These are phyloP conservation scores for Ichneumoninae sp. DNA, from an alignment of 2,888 invertebrate species.

Conservation along the genomic window DNA sequence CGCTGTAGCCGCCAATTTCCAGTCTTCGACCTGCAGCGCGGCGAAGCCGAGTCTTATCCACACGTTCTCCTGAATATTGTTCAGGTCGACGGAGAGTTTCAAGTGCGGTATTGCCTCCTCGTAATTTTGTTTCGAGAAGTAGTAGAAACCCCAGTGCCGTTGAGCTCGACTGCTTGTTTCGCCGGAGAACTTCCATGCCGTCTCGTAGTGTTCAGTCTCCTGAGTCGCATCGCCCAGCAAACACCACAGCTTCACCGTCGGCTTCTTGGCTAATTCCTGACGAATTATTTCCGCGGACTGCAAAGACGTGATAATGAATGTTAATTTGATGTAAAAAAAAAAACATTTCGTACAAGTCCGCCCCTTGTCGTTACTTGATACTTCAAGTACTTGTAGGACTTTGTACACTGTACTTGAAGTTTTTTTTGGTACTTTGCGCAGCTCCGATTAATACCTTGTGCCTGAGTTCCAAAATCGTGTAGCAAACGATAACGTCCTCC, in stretches of 20 bases:
- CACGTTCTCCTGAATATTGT: conserved; percentile 93
- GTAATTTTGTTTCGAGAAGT: conserved; percentile 90
- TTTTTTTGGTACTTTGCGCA: background rate
- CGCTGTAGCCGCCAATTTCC: conserved; percentile 93
- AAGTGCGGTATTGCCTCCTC: conserved; percentile 92
- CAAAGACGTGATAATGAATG: conserved; percentile 62
- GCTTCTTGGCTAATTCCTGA: conserved; percentile 91
- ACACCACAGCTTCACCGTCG: conserved; percentile 95
- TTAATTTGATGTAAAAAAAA: conserved; percentile 34
- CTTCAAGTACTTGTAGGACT: too few relatives aligned
- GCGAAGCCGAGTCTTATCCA: conserved; percentile 95
- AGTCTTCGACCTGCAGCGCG: conserved; percentile 91
- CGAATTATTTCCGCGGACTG: conserved; percentile 95
- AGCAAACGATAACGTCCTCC: conserved; percentile 97
- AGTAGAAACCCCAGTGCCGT: conserved; percentile 94
- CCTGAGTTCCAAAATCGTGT: conserved; percentile 91
- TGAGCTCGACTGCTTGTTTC: conserved; percentile 93
- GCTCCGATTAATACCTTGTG: conserved; percentile 88
- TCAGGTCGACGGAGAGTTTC: conserved; percentile 92
- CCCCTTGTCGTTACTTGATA: too few relatives aligned
- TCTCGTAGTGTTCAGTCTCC: conserved; percentile 92
- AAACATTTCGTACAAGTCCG: conserved; percentile 10
- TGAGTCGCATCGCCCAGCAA: conserved; percentile 95
- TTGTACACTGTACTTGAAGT: too few relatives aligned
- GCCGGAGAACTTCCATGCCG: conserved; percentile 96